Conservation (phyloP, 35 echinoderm and acorn worm species). For the Lytechinus variegatus region DNA sequence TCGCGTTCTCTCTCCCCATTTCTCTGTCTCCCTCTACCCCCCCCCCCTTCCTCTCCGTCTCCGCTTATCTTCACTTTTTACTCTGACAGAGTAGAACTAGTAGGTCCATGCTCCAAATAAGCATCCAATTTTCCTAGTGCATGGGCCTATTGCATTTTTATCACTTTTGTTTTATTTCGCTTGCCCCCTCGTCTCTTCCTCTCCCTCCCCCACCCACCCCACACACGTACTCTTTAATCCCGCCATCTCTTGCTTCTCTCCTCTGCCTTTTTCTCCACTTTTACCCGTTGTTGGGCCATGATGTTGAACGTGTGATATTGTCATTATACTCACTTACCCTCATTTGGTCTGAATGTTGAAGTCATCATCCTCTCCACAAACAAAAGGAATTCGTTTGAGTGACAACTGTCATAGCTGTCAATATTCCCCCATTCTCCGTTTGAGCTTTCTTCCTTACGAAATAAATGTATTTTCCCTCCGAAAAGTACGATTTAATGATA, state of each 20-base stretch:
- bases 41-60: neutral
- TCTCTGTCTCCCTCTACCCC: neutral
- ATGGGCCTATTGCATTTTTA: too few species aligned
- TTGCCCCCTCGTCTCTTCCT: neutral
- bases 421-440: neutral
- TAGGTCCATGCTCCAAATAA: too few species aligned
- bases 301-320: slow-evolving; percentile 35
- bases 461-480: slow-evolving; percentile 15
- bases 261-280: neutral
- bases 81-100: too few species aligned
- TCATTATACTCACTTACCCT: slow-evolving; percentile 1
- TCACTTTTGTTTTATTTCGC: too few species aligned
- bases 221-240: too few species aligned
- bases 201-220: neutral
- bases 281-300: neutral
- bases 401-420: slow-evolving; percentile 38
- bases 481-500: slow-evolving; percentile 31
- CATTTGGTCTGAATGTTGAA: slow-evolving; percentile 10
- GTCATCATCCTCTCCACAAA: slow-evolving; percentile 8
- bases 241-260: neutral
- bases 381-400: neutral
- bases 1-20: neutral
- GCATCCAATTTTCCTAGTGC: too few species aligned
- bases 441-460: neutral
- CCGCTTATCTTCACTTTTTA: too few species aligned